phyloP scores from a whole-genome alignment of 2,113 vertebrate genomes.

The Platanista minor region DNA sequence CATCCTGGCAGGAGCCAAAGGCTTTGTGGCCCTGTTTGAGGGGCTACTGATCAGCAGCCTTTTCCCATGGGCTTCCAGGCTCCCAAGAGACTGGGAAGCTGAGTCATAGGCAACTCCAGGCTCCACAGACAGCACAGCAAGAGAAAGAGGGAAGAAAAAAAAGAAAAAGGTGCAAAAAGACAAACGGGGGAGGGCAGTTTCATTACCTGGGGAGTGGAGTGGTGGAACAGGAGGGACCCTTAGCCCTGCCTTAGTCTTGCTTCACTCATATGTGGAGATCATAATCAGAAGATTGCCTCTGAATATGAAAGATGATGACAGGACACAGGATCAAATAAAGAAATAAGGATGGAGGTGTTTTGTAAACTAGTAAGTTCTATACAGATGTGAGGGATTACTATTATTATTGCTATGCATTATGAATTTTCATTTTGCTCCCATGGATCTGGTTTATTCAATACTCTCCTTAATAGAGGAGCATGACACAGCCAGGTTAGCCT shows the following conservation, averaged over 20 bases:
- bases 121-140: slow-evolving; percentile 12
- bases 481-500: slow-evolving; percentile 25
- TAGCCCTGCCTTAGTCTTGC: neutral
- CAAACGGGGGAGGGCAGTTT: neutral
- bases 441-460: slow-evolving; percentile 38
- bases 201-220: neutral
- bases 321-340: slow-evolving; percentile 44
- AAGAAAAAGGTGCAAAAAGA: neutral
- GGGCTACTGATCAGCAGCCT: neutral
- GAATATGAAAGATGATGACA: slow-evolving; percentile 40
- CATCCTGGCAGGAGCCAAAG: neutral
- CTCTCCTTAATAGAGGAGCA: neutral
- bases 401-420: slow-evolving; percentile 2
- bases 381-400: slow-evolving; percentile 37
- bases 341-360: slow-evolving; percentile 32
- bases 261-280: neutral
- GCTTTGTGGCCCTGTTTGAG: neutral
- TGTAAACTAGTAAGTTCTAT: slow-evolving; percentile 39
- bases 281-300: slow-evolving; percentile 43
- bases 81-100: slow-evolving; percentile 7
- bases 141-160: neutral
- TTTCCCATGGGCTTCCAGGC: neutral
- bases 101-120: neutral
- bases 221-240: neutral
- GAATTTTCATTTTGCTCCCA: slow-evolving; percentile 30